phyloP scores from a whole-genome alignment of 2,797 vertebrate genomes.

The Hoplostethus atlanticus region DNA sequence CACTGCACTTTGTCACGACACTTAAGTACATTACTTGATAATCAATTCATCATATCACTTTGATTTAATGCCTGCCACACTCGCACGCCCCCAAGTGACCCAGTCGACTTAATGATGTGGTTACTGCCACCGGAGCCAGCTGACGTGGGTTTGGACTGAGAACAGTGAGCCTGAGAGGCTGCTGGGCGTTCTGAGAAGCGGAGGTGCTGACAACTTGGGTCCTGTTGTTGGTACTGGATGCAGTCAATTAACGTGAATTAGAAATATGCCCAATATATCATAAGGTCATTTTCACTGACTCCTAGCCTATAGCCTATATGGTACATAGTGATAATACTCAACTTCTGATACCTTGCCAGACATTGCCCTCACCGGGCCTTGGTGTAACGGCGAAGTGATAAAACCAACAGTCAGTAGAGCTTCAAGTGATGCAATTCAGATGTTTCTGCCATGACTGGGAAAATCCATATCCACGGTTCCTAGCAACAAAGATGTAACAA shows the following conservation, averaged over 20 bases:
- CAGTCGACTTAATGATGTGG: conserved; percentile 58
- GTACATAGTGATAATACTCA: background rate
- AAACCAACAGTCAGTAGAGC: background rate
- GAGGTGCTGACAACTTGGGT: conserved; percentile 32
- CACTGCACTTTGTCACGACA: conserved; percentile 39
- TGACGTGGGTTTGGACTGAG: conserved; percentile 62
- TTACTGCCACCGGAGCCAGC: conserved; percentile 63
- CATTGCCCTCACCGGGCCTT: background rate
- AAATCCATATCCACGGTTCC: conserved; percentile 8
- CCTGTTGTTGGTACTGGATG: conserved; percentile 43
- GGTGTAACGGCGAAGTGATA: conserved; percentile 2
- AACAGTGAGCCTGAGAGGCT: conserved; percentile 57
- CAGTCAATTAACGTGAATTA: conserved; percentile 40
- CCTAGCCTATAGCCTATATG: background rate
- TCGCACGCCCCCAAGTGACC: conserved; percentile 65
- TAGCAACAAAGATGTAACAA: conserved; percentile 10
- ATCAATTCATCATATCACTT: conserved; percentile 63
- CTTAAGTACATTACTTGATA: conserved; percentile 52
- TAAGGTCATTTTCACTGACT: background rate
- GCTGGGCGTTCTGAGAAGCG: conserved; percentile 13
- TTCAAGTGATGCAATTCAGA: conserved; percentile 1
- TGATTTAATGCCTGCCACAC: conserved; percentile 66
- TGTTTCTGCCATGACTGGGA: conserved; percentile 2
- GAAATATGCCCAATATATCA: background rate
- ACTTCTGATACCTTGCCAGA: background rate